Base-by-base conservation (phyloP, 2,113 vertebrate species). In the Chionomys nivalis region DNA sequence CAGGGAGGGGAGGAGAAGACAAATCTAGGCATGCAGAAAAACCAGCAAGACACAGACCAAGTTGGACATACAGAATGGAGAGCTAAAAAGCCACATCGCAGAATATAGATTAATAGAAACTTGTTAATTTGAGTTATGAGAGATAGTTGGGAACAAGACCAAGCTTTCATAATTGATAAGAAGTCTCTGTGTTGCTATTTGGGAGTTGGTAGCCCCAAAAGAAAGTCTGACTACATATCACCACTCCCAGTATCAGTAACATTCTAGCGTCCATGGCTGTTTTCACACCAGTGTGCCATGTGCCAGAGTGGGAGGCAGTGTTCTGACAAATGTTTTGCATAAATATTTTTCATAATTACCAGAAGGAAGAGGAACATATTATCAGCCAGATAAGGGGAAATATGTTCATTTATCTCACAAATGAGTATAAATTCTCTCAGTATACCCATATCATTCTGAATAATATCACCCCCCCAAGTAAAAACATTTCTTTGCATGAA, bases 371-470 rank as follows among this genome's bases (percentile, higher is more conserved):
- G 75, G 63, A 65, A 75, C 83, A 70, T 79, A 83, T 73, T 83
- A 87, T 73, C 86, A 95, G 55, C 26, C 42, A 93, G 42, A 77
- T 89, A 58, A 89, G 47, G 92, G n/a, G 86, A 83, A 96, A n/a
- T 65, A 33, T 28, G 19, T 44, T 88, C 47, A 83, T 87, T 87
- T 31, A 72, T 89, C 58, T 79, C 58, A 83, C 26, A 49, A 49
- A 49, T 42, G 75, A 92, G 28, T 93, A 72, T 83, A 86, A 77
- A 21, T 75, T 95, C 92, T 93, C 14, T 92, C 49, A 61, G 21
- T 39, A 21, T 81, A 61, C n/a, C 11, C 61, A 49, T 86, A 19
- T 39, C n/a, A 2, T 42, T 28, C 58, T 70, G 76, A 92, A n/a
- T 31, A 47, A 11, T 13, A 33, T 39, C 3, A 55, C 52, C 52